Evolutionary conservation across 1,140 invertebrate genomes (phyloP).

Genomic region (Asobara japonica): DNA sequence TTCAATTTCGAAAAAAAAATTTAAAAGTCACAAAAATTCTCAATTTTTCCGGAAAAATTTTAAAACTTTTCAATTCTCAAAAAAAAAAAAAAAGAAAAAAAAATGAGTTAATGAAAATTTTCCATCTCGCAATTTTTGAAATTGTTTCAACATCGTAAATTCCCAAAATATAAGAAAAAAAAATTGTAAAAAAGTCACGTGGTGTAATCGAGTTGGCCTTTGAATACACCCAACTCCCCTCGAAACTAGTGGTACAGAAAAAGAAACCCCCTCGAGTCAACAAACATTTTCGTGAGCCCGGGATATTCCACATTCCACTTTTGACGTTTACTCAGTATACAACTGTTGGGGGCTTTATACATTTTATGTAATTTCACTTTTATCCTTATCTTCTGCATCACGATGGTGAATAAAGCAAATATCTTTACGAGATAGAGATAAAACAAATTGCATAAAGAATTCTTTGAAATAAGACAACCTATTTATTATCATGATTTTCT

Average conservation of each 20-base stretch:
- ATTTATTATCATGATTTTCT: too few relatives aligned
- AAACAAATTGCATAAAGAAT: not conserved
- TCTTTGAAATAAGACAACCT: not conserved
- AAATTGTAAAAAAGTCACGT: too few relatives aligned
- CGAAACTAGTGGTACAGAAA: not conserved
- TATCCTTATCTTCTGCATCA: not conserved
- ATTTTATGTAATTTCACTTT: not conserved
- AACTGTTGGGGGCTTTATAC: not conserved
- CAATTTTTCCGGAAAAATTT: too few relatives aligned
- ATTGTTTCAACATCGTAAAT: too few relatives aligned
- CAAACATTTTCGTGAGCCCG: conserved; percentile 1
- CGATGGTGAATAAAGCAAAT: conserved; percentile 1
- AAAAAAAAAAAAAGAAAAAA: too few relatives aligned
- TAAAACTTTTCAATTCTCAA: too few relatives aligned
- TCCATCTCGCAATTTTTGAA: too few relatives aligned
- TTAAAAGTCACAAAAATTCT: too few relatives aligned
- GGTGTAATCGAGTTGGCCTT: too few relatives aligned
- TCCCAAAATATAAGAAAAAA: too few relatives aligned
- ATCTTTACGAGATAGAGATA: not conserved
- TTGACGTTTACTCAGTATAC: not conserved
- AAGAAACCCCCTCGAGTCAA: not conserved
- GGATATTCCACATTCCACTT: conserved; percentile 6
- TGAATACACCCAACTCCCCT: not conserved
- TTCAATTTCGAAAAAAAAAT: too few relatives aligned
- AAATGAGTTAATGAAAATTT: too few relatives aligned